Conservation (phyloP, 2,797 vertebrate genomes). For the Sandelia bainsii region DNA sequence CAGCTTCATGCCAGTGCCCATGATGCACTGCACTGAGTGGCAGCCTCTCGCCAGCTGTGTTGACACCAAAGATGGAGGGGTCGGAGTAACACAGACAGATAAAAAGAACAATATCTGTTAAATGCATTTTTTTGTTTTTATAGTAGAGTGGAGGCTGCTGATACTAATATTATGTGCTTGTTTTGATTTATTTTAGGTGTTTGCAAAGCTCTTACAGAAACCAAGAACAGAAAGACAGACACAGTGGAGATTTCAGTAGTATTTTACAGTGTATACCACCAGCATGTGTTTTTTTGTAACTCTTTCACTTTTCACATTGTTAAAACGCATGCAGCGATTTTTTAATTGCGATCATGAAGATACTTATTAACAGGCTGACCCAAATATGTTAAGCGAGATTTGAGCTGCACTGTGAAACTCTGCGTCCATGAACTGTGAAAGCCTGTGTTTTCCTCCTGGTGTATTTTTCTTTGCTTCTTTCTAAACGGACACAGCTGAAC, state of each 20-base stretch:
- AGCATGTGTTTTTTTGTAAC: too few species aligned
- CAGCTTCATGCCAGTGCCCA: slow-evolving; percentile 59
- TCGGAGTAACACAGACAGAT: background rate
- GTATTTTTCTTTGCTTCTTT: slow-evolving; percentile 8
- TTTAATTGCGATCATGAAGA: background rate
- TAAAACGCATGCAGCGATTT: too few species aligned
- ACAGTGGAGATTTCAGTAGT: too few species aligned
- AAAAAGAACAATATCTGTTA: slow-evolving; percentile 4
- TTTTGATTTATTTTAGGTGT: too few species aligned
- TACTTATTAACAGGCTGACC: slow-evolving; percentile 10
- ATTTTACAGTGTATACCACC: too few species aligned
- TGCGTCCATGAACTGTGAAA: background rate
- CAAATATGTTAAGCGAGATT: slow-evolving; percentile 28
- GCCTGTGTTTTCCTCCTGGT: slow-evolving; percentile 16
- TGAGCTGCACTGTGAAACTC: slow-evolving; percentile 1
- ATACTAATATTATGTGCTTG: background rate
- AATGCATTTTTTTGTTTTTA: background rate
- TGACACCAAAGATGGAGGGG: slow-evolving; percentile 34
- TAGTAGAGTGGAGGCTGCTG: background rate
- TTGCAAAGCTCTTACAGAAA: too few species aligned
- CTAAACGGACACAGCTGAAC: slow-evolving; percentile 11
- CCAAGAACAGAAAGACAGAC: too few species aligned
- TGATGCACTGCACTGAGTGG: slow-evolving; percentile 60
- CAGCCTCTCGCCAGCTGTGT: slow-evolving; percentile 57
- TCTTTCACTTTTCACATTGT: background rate